A percentile compares a stretch with the other conserved stretches of the same genome.
Evolutionary conservation across 2,888 invertebrate species (phyloP).

Genomic region (Saturnia pavonia): DNA sequence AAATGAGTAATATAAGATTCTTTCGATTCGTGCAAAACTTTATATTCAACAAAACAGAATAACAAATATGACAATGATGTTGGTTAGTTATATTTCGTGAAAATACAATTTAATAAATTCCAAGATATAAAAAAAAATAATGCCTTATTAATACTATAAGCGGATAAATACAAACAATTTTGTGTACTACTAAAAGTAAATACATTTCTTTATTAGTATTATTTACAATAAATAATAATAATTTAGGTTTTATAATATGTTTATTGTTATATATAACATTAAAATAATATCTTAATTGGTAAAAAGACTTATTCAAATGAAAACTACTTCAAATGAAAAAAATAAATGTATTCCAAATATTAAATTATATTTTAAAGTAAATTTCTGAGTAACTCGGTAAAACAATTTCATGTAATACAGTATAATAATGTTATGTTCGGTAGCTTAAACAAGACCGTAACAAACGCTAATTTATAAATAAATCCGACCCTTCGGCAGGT

Average conservation of each 20-base stretch:
- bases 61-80: no score
- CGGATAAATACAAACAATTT: no score
- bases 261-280: neutral
- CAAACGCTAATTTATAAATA: constrained; percentile 46
- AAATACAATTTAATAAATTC: no score
- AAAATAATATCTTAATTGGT: neutral
- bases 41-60: no score
- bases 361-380: neutral
- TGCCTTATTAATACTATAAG: neutral
- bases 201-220: no score
- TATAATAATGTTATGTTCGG: constrained; percentile 7
- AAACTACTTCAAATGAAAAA: neutral
- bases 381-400: neutral
- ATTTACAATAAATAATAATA: no score
- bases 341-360: neutral
- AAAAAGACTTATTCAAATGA: neutral
- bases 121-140: neutral
- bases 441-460: constrained; percentile 19
- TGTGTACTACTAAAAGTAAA: no score
- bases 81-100: no score
- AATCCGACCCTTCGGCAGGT: constrained; percentile 39
- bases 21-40: no score
- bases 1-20: no score
- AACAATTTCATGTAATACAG: neutral
- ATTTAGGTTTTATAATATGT: no score